Evolutionary conservation across 1,140 invertebrate genomes (phyloP), one percentile per base, ranked within the genome.

Genomic region (Drosophila punjabiensis): DNA sequence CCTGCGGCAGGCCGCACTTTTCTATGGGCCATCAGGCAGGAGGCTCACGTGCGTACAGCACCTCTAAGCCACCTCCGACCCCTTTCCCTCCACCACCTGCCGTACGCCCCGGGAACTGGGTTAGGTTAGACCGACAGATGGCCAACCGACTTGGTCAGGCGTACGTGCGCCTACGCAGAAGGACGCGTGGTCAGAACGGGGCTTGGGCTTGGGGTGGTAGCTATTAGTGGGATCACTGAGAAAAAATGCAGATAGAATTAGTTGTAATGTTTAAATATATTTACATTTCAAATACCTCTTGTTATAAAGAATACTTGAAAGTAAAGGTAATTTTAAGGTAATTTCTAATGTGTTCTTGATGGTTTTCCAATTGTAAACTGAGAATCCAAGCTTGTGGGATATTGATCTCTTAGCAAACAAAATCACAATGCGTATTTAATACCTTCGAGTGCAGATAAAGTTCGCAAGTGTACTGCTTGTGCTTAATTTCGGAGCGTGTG

Each of bases 31-130:
- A 74, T 82, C 79, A 77, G 64, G 59, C 66, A 50, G 65, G 59
- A 74, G 56, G 62, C 76, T 86, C 83, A 87, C 83, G 80, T 82
- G 76, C 83, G 70, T 82, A 59, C 33, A 41, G 47, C 32, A 43
- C 68, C 63, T 32, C 37, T 50, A 28, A 48, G 32, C 65, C 67
- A 45, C 24, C 47, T 18, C 60, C 55, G 28, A 14, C 20, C 39
- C 24, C 24, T 10, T 10, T 30, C 28, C 32, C 64, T 28, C 4
- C 16, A 9, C 50, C 68, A 70, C 68, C 68, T 71, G 63, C 39
- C 39, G 24, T 37, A 33, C 64, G 28, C 56, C 20, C 61, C 56
- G 55, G 55, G 80, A 84, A 81, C 63, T 89, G 66, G 85, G 84
- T 76, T 88, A 78, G 85, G 84, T 71, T 81, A 76, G 73, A 30